Evolutionary conservation across 1,140 invertebrate species (phyloP), one percentile per base, ranked within the genome.

Genomic region (Maniola jurtina): DNA sequence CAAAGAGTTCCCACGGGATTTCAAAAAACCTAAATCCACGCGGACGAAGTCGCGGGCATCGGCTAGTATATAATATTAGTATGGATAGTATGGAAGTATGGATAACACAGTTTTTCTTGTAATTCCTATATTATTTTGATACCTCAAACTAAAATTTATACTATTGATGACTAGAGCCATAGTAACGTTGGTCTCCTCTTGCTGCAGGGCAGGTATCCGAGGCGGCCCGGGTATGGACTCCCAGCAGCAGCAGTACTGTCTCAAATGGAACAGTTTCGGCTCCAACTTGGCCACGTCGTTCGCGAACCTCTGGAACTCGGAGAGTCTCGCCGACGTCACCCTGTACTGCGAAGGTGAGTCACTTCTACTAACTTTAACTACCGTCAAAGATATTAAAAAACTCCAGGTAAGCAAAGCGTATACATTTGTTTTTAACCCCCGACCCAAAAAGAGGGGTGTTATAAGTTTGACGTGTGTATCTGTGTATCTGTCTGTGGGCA

Each of bases 231-330:
- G 93, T 91, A 95, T 95, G 95, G 95, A 96, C 93, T 95, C 95
- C 91, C 94, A 95, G 83, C 95, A 96, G 93, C 96, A 96, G 91
- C 96, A 96, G 91, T 97, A 96, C 91, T 96, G 96, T 93, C 93
- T 97, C 77, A 97, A 97, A 92, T 97, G 96, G 96, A 97, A 96
- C 93, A 96, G 95, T 92, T 97, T 96, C 91, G 96, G 96, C 84
- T 96, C 94, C 80, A 97, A 97, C 92, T 92, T 97, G 88, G 95
- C 96, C 71, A 96, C 95, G 76, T 95, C 95, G 76, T 96, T 96
- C 91, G 96, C 95, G 79, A 96, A 96, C 91, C 92, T 97, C 80
- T 96, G 96, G 93, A 96, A 97, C 93, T 96, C 95, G 82, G 96
- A 97, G 92, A 96, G 95, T 90, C 93, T 97, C 75, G 95, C 96